These are phyloP conservation scores for Coregonus sp. DNA, from an alignment of 2,797 vertebrate genomes.

Conservation along the genomic window DNA sequence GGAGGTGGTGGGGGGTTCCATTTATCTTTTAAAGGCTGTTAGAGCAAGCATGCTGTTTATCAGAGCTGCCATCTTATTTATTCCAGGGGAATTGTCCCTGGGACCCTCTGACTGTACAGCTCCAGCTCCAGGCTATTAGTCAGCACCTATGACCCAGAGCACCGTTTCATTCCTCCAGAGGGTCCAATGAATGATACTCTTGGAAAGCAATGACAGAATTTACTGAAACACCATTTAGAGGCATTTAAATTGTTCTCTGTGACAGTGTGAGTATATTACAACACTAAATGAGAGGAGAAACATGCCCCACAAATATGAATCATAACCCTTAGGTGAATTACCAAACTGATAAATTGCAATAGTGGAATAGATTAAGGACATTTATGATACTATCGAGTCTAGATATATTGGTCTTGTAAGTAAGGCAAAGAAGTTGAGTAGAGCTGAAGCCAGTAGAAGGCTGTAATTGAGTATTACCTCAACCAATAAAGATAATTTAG, in stretches of 20 bases:
- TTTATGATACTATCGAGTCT: neutral
- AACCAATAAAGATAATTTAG: neutral
- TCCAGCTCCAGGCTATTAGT: slow-evolving; percentile 40
- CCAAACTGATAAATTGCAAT: slow-evolving; percentile 25
- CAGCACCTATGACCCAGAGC: slow-evolving; percentile 35
- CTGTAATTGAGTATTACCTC: neutral
- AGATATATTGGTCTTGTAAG: neutral
- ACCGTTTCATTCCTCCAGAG: slow-evolving; percentile 22
- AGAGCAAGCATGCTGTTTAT: slow-evolving; percentile 34
- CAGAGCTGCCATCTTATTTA: slow-evolving; percentile 38
- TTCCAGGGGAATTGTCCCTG: slow-evolving; percentile 23
- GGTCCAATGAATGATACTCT: slow-evolving; percentile 39
- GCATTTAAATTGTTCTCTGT: slow-evolving; percentile 38
- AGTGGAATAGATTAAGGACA: neutral
- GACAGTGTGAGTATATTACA: slow-evolving; percentile 38
- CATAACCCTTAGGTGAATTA: slow-evolving; percentile 32
- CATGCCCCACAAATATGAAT: slow-evolving; percentile 24
- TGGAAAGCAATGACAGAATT: slow-evolving; percentile 36
- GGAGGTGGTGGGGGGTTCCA: slow-evolving; percentile 3
- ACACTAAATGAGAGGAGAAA: slow-evolving; percentile 26
- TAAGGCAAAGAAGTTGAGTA: neutral
- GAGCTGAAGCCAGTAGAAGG: neutral
- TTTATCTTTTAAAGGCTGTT: slow-evolving; percentile 41
- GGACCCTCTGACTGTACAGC: slow-evolving; percentile 23
- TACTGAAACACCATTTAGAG: slow-evolving; percentile 35